Conservation (phyloP, 2,888 invertebrate genomes). For the Epistrophella euchroma region DNA sequence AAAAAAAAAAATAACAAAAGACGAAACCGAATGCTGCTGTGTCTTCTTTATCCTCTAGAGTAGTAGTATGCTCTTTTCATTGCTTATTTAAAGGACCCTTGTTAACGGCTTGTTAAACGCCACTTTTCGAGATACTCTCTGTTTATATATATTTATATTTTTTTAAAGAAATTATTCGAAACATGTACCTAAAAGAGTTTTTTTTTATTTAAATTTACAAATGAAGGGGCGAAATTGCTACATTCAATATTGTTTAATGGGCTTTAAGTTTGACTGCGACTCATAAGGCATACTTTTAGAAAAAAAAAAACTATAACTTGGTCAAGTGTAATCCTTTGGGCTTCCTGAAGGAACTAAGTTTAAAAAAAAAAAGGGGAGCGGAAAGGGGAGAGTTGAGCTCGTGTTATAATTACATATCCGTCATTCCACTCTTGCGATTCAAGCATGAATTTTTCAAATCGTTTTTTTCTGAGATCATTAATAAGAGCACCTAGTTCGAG, state of each 20-base stretch:
- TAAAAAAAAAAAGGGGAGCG: too few relatives aligned
- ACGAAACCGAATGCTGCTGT: slow-evolving; percentile 38
- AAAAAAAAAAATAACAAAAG: slow-evolving; percentile 60
- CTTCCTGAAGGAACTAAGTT: too few relatives aligned
- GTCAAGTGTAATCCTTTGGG: too few relatives aligned
- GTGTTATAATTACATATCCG: neutral
- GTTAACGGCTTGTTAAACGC: slow-evolving; percentile 75
- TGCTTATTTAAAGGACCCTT: slow-evolving; percentile 62
- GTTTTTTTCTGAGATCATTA: neutral
- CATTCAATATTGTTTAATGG: neutral
- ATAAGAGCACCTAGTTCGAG: neutral
- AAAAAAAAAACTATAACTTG: too few relatives aligned
- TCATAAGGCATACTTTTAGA: too few relatives aligned
- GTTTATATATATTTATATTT: neutral
- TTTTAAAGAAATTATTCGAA: neutral
- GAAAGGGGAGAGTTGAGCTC: too few relatives aligned
- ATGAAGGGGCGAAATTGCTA: slow-evolving; percentile 31
- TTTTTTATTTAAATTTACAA: neutral
- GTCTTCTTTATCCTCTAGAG: slow-evolving; percentile 35
- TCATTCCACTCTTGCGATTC: neutral
- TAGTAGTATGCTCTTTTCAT: slow-evolving; percentile 55
- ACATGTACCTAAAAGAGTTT: neutral
- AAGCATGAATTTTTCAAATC: neutral
- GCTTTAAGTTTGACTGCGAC: neutral
- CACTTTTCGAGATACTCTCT: slow-evolving; percentile 61